Conservation (phyloP, 2,888 invertebrate species). For the Linnaemya tessellans region DNA sequence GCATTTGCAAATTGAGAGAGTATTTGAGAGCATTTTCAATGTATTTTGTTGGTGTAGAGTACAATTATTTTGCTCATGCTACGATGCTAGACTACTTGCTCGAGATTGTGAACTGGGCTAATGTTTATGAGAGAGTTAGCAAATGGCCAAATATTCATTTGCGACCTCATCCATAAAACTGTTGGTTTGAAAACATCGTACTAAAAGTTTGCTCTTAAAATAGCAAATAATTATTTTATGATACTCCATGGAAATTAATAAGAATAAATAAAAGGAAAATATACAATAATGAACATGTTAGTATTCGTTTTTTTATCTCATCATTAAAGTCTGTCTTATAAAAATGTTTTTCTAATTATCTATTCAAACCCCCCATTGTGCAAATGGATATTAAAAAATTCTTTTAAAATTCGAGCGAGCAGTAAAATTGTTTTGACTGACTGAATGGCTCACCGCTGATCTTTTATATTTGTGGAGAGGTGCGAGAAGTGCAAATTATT, state of each 20-base stretch:
- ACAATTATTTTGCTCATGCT: too few species aligned
- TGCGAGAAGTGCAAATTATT: neutral
- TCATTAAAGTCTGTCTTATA: neutral
- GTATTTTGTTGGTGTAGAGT: too few species aligned
- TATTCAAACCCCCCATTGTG: slow-evolving; percentile 44
- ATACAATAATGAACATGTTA: slow-evolving; percentile 12
- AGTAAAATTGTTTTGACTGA: neutral
- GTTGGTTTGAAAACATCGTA: neutral
- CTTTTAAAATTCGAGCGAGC: slow-evolving; percentile 1
- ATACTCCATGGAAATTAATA: neutral
- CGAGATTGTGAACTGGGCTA: too few species aligned
- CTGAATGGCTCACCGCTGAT: neutral
- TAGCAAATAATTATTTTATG: slow-evolving; percentile 15
- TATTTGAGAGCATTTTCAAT: too few species aligned
- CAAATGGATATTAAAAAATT: slow-evolving; percentile 7
- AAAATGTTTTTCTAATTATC: neutral
- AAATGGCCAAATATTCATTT: neutral
- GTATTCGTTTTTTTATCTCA: neutral
- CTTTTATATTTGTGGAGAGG: neutral
- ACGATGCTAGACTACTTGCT: too few species aligned
- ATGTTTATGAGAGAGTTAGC: neutral
- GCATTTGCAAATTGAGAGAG: too few species aligned
- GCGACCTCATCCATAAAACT: neutral
- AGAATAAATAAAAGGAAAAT: neutral
- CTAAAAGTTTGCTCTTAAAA: neutral